Conservation (phyloP, 1,140 invertebrate species). For the Diachasmimorpha longicaudata region DNA sequence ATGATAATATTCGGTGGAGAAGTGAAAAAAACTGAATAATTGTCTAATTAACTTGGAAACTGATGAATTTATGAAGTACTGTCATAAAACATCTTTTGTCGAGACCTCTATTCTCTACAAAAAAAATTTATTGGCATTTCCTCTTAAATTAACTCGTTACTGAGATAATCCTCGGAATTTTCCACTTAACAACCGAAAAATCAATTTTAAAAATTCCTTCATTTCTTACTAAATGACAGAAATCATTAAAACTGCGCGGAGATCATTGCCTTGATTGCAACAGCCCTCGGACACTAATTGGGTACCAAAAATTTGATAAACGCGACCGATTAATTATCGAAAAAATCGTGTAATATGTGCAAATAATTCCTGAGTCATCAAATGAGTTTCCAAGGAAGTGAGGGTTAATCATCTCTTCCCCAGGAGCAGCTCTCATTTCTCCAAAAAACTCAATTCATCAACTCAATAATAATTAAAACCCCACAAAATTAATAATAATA, state of each 20-base stretch:
- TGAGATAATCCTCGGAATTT: neutral
- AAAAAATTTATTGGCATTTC: neutral
- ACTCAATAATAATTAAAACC: neutral
- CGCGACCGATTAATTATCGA: conserved; percentile 13
- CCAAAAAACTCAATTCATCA: neutral
- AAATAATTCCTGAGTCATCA: conserved; percentile 43
- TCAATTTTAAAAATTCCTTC: neutral
- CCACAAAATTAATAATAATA: conserved; percentile 12
- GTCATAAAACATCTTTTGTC: too few relatives aligned
- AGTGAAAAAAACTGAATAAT: neutral
- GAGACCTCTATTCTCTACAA: too few relatives aligned
- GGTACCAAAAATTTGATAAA: neutral
- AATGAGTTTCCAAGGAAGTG: neutral
- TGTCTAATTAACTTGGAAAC: neutral
- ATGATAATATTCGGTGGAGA: neutral
- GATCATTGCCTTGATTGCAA: conserved; percentile 23
- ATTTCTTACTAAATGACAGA: neutral
- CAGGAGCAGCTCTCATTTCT: neutral
- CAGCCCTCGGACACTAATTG: neutral
- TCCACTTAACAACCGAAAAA: neutral
- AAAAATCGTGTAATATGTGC: conserved; percentile 45
- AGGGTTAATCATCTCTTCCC: neutral
- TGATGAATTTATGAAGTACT: neutral
- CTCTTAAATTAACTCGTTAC: neutral
- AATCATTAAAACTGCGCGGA: conserved; percentile 5